A percentile compares a stretch with the other conserved stretches of the same genome.
Conservation (phyloP, 2,797 vertebrate species). For the Choloepus didactylus region DNA sequence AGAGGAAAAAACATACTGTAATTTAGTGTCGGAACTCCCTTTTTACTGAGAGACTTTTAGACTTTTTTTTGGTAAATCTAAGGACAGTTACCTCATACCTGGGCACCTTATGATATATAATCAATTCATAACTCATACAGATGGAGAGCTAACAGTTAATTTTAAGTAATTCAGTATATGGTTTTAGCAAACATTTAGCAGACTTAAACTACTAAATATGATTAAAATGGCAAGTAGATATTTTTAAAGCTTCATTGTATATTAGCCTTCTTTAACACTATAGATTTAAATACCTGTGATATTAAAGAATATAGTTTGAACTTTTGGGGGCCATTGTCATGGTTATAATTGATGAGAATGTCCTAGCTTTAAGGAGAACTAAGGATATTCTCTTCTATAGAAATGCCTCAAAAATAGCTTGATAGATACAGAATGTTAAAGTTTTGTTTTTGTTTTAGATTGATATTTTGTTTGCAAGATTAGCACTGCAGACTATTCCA, state of each 20-base stretch:
- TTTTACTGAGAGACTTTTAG: background rate
- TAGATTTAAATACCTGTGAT: background rate
- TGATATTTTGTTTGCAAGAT: conserved; percentile 94
- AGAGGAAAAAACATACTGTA: background rate
- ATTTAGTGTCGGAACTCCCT: background rate
- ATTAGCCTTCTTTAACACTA: background rate
- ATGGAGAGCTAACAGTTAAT: background rate
- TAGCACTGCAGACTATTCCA: conserved; percentile 93
- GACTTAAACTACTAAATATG: conserved; percentile 17
- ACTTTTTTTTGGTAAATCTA: background rate
- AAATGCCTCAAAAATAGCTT: conserved; percentile 64
- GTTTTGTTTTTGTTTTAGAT: conserved; percentile 88
- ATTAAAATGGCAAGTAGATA: background rate
- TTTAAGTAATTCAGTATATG: background rate
- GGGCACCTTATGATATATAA: background rate
- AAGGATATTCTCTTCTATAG: background rate
- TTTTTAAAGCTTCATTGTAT: background rate
- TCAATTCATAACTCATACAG: background rate
- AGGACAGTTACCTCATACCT: background rate
- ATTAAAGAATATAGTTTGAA: background rate
- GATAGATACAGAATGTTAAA: conserved; percentile 55
- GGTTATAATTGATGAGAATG: conserved; percentile 21
- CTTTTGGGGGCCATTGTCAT: background rate
- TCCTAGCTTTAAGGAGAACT: background rate
- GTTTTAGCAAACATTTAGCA: conserved; percentile 6